Percentiles rank a stretch among this genome's conserved stretches.
phyloP scores from a whole-genome alignment of 2,113 vertebrate species.

The Periophthalmus modestus region DNA sequence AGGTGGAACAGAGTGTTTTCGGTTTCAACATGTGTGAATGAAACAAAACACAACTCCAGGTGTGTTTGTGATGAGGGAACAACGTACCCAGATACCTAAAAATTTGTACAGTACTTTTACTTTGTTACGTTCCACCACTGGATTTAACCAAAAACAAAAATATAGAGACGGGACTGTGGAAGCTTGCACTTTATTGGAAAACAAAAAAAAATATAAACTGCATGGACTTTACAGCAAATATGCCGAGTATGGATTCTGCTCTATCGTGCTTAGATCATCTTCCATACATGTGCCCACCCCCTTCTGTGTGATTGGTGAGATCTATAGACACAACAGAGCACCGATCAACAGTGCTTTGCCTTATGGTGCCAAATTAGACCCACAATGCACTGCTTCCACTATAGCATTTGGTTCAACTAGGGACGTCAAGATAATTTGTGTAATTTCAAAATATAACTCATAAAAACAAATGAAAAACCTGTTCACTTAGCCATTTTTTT shows the following conservation, averaged over 20 bases:
- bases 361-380: constrained; percentile 68
- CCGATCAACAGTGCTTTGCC: constrained; percentile 90
- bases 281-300: constrained; percentile 70
- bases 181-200: constrained; percentile 97
- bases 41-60: no score
- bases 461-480: no score
- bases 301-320: constrained; percentile 63
- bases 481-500: no score
- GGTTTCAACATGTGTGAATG: no score
- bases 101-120: no score
- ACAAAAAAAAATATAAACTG: constrained; percentile 96
- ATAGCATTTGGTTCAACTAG: neutral
- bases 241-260: constrained; percentile 85
- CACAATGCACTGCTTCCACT: constrained; percentile 56
- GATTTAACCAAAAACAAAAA: neutral
- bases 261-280: constrained; percentile 84
- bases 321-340: constrained; percentile 86
- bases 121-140: no score
- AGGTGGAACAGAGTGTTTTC: no score
- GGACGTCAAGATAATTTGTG: no score
- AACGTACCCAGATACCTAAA: no score
- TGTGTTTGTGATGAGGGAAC: no score
- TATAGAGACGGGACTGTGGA: constrained; percentile 75
- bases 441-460: no score
- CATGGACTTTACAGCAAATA: constrained; percentile 92